Evolutionary conservation across 2,113 vertebrate genomes (phyloP).

Genomic region (Ancistrus triradiatus): DNA sequence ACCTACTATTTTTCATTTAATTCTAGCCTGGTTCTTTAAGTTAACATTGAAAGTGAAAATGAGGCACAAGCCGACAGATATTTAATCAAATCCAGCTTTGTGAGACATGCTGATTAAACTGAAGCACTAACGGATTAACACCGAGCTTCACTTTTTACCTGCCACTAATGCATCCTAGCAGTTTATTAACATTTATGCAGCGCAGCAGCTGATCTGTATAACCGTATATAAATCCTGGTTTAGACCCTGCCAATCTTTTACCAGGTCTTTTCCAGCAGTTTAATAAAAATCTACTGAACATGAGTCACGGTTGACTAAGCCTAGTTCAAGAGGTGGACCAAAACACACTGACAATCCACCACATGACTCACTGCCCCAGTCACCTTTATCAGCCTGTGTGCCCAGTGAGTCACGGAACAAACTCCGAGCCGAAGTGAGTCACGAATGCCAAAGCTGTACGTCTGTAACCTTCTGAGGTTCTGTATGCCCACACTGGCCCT

Average conservation of each 20-base stretch:
- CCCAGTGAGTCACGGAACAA: not conserved
- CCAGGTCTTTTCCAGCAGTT: no score
- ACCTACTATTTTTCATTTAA: no score
- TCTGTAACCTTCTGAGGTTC: slow-evolving; percentile 3
- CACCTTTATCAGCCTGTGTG: not conserved
- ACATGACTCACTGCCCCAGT: not conserved
- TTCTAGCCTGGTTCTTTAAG: not conserved
- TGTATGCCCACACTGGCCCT: not conserved
- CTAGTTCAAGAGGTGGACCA: not conserved
- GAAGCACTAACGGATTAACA: not conserved
- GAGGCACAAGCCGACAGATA: not conserved
- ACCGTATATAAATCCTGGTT: no score
- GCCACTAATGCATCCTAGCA: no score
- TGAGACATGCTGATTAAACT: not conserved
- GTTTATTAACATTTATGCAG: no score
- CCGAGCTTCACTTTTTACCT: no score
- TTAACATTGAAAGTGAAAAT: not conserved
- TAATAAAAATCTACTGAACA: no score
- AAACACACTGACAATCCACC: not conserved
- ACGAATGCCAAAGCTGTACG: not conserved
- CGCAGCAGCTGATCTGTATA: no score
- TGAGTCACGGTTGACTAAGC: no score
- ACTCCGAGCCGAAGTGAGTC: not conserved
- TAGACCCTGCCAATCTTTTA: no score
- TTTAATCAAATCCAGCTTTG: not conserved